phyloP scores from a whole-genome alignment of 2,113 vertebrate genomes.

The Haplochromis vanheusdeni region DNA sequence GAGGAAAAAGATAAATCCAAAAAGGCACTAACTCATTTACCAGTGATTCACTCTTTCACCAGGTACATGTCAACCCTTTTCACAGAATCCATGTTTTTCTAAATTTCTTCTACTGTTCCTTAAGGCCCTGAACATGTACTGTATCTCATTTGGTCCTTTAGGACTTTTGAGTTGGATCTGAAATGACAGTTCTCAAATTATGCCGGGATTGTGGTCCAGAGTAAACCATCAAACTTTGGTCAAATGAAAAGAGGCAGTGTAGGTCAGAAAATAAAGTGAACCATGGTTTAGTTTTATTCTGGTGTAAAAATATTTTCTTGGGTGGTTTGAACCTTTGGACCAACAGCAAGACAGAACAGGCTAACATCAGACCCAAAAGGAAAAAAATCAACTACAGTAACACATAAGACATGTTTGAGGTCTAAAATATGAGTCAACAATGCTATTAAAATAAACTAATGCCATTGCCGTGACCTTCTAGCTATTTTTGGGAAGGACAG shows the following conservation, averaged over 20 bases:
- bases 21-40: background rate
- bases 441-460: background rate
- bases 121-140: background rate
- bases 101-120: background rate
- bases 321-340: background rate
- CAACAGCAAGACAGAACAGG: background rate
- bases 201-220: background rate
- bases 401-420: background rate
- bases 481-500: background rate
- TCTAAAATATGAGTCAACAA: background rate
- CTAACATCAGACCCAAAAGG: background rate
- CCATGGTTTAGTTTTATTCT: background rate
- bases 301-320: background rate
- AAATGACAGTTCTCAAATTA: background rate
- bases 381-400: background rate
- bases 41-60: background rate
- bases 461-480: rapidly evolving
- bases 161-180: background rate
- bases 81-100: background rate
- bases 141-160: background rate
- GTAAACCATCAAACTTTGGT: background rate
- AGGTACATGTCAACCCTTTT: background rate
- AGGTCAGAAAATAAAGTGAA: background rate
- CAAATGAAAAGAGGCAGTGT: background rate
- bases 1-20: background rate